Evolutionary conservation across 2,113 vertebrate species (phyloP).

Genomic region (Stomatorhinus ivindoensis): DNA sequence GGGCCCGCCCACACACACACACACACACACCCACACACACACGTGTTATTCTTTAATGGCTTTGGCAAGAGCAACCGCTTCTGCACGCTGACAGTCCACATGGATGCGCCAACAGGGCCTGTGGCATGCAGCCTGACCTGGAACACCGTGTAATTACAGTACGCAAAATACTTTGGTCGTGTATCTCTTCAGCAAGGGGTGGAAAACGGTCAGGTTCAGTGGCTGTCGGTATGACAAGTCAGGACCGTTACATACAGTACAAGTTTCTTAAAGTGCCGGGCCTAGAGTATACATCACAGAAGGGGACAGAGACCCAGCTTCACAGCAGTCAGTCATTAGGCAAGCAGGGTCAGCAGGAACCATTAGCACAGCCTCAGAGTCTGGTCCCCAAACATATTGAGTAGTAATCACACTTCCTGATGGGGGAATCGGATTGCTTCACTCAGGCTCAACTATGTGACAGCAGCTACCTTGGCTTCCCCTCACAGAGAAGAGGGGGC

Average conservation of each 20-base stretch:
- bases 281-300: neutral
- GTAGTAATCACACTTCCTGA: neutral
- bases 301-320: neutral
- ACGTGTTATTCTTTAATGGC: neutral
- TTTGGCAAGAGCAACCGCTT: neutral
- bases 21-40: neutral
- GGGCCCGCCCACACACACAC: neutral
- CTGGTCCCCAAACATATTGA: neutral
- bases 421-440: neutral
- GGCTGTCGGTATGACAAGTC: neutral
- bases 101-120: neutral
- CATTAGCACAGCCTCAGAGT: neutral
- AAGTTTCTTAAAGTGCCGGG: neutral
- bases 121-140: neutral
- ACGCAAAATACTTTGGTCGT: neutral
- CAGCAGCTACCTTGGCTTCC: neutral
- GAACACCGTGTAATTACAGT: neutral
- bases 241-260: neutral
- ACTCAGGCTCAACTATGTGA: neutral
- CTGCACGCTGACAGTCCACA: neutral
- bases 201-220: neutral
- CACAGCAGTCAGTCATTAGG: neutral
- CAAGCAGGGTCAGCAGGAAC: neutral
- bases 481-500: neutral
- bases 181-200: neutral